A percentile compares a stretch with the other conserved stretches of the same genome.
phyloP scores from a whole-genome alignment of 2,797 vertebrate genomes.

The Gambelia wislizenii region DNA sequence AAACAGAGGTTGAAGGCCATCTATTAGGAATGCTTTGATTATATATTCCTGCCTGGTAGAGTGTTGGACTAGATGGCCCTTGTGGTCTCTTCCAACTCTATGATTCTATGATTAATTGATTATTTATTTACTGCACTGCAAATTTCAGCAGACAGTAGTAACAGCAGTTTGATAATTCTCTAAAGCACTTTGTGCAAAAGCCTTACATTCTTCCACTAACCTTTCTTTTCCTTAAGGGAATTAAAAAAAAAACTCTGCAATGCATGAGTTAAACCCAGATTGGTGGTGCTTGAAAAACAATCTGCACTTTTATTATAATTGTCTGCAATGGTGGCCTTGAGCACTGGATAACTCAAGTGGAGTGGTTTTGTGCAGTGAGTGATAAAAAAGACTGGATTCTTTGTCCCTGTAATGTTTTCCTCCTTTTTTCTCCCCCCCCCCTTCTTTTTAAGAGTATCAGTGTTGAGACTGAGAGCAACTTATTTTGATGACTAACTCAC shows the following conservation, averaged over 20 bases:
- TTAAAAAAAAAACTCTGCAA: background rate
- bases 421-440: too few relatives aligned
- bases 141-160: background rate
- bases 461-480: constrained; percentile 68
- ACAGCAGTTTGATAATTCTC: background rate
- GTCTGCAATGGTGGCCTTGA: constrained; percentile 23
- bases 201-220: background rate
- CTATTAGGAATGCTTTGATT: too few relatives aligned
- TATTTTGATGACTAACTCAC: constrained; percentile 15
- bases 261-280: background rate
- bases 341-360: background rate
- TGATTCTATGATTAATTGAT: too few relatives aligned
- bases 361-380: background rate
- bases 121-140: background rate
- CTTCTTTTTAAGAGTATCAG: constrained; percentile 35
- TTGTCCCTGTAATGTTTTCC: constrained; percentile 54
- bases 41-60: too few relatives aligned
- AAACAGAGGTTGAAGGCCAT: too few relatives aligned
- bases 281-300: constrained; percentile 40
- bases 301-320: constrained; percentile 54
- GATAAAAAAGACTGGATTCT: constrained; percentile 46
- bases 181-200: background rate
- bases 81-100: too few relatives aligned
- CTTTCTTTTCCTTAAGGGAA: background rate
- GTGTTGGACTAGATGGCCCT: too few relatives aligned